Percentiles rank a stretch among this genome's conserved stretches.
phyloP scores from a whole-genome alignment of 2,113 vertebrate genomes.

The Tragulus kanchil region DNA sequence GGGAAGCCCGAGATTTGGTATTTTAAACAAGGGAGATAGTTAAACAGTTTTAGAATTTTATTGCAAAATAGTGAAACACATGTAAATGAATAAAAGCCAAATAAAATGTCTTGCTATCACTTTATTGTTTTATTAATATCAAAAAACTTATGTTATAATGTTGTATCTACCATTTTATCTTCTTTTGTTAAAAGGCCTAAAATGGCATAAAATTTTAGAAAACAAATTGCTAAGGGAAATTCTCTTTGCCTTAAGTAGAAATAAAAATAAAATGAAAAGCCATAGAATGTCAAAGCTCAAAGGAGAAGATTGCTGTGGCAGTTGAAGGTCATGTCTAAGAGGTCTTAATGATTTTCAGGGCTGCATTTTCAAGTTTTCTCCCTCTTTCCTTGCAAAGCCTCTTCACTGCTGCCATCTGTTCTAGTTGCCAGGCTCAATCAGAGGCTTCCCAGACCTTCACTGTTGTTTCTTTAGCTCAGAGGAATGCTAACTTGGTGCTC shows the following conservation, averaged over 20 bases:
- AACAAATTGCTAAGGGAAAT: neutral
- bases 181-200: neutral
- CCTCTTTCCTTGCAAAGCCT: neutral
- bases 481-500: neutral
- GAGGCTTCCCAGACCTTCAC: neutral
- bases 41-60: neutral
- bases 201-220: neutral
- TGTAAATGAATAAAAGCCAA: slow-evolving; percentile 5
- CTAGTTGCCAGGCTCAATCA: neutral
- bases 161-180: neutral
- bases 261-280: neutral
- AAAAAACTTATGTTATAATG: neutral
- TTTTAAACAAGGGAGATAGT: neutral
- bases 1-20: neutral
- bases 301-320: neutral
- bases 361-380: neutral
- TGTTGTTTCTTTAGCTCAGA: neutral
- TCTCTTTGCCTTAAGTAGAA: neutral
- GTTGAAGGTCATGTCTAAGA: neutral
- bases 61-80: neutral
- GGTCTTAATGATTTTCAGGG: neutral
- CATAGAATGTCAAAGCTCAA: neutral
- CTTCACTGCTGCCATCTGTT: neutral
- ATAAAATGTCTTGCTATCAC: neutral
- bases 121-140: neutral